Evolutionary conservation across 2,797 vertebrate species (phyloP), one percentile per base, ranked within the genome.

Genomic region (Clarias laeviceps): DNA sequence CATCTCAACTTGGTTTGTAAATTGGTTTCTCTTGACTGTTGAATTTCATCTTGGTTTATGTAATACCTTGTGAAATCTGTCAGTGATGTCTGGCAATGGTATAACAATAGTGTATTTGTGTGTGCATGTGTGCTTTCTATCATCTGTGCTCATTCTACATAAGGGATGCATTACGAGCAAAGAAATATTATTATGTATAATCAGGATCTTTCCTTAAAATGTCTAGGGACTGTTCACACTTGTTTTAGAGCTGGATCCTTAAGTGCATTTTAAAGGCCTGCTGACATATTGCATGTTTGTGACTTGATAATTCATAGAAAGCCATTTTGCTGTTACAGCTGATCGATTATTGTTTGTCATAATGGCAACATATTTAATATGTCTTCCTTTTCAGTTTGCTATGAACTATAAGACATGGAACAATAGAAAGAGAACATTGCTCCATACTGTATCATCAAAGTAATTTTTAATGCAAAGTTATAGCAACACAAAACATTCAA

Each of bases 1-100:
- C 29, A 77, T 94, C 54, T 59, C 74, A 32, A 59, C 74, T 57
- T 29, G 54, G 18, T 78, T 78, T 59, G 56, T 78, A 61, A 78
- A 61, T 37, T 59, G 74, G 56, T 78, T 78, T 61, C 3, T 73
- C 34, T 61, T 82, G 54, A 61, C 40, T 70, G 66, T 65, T 64
- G 40, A 14, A 74, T 77, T 37, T 29, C 18, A 11, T 59, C 22
- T 12, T 29, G 4, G 11, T 77, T 77, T 59, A 56, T 78, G 40
- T 59, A 59, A 61, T 78, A 59, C 29, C 29, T 24, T 59, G 29
- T 78, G 74, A 59, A 78, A 78, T 34, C 74, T 59, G 56, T 59
- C 74, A 78, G 27, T 37, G 74, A 78, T 1, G 54, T 12, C 29
- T 78, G 14, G 74, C 37, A 61, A 78, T 61, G 56, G 56, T 61